Evolutionary conservation across 2,888 invertebrate species (phyloP).

Genomic region (Drosophila phalerata): DNA sequence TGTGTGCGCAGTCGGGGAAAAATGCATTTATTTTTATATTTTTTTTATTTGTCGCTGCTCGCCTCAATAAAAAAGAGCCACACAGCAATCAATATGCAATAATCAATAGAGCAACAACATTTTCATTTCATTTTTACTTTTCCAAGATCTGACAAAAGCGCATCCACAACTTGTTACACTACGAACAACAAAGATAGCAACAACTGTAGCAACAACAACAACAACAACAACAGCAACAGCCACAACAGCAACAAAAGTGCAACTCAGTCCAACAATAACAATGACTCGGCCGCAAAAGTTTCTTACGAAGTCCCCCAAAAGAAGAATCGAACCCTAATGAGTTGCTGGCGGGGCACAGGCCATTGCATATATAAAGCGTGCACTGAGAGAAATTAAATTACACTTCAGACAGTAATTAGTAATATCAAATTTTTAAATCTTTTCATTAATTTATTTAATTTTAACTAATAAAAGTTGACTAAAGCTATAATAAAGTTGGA

Average conservation of each 20-base stretch:
- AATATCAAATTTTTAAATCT: too few relatives aligned
- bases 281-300: conserved; percentile 78
- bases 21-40: conserved; percentile 48
- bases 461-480: too few relatives aligned
- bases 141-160: conserved; percentile 74
- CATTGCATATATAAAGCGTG: conserved; percentile 34
- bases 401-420: too few relatives aligned
- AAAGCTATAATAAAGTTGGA: too few relatives aligned
- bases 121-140: conserved; percentile 66
- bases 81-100: conserved; percentile 79
- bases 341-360: conserved; percentile 58
- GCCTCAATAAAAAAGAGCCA: conserved; percentile 76
- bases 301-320: conserved; percentile 70
- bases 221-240: conserved; percentile 17
- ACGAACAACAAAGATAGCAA: conserved; percentile 10
- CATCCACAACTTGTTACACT: conserved; percentile 77
- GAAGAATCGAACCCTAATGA: conserved; percentile 83
- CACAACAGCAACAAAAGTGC: conserved; percentile 52
- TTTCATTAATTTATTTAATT: not conserved
- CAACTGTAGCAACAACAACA: conserved; percentile 25
- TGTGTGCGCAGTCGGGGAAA: conserved; percentile 35
- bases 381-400: conserved; percentile 35
- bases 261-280: conserved; percentile 74
- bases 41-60: conserved; percentile 70
- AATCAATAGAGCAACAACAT: conserved; percentile 80